These are phyloP conservation scores for Eurypyga helias DNA, from an alignment of 2,113 vertebrate genomes.

Conservation along the genomic window DNA sequence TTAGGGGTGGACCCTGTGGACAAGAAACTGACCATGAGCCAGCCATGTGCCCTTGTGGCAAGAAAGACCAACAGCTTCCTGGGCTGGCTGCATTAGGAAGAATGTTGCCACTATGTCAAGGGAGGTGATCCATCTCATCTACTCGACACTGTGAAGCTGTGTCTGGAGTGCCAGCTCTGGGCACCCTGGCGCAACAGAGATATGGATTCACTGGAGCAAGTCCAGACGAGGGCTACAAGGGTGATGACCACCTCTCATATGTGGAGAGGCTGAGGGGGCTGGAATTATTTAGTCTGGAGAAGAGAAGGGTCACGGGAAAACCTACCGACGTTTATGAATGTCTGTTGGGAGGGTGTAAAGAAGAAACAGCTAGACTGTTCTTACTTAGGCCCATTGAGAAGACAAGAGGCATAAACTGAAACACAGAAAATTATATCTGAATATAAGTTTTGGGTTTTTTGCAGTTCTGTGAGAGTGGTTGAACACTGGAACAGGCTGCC, in stretches of 20 bases:
- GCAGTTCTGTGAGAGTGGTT: background rate
- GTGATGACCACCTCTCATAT: too few species aligned
- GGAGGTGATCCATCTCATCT: background rate
- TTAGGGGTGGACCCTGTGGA: background rate
- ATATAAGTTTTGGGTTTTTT: background rate
- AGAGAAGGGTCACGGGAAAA: background rate
- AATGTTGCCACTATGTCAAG: background rate
- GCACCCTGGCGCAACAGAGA: fast-evolving
- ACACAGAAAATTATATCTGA: background rate
- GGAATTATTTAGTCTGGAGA: background rate
- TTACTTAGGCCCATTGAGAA: background rate
- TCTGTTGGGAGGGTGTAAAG: background rate
- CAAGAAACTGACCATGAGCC: background rate
- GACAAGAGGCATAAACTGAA: background rate
- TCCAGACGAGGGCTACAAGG: too few species aligned
- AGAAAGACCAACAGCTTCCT: background rate
- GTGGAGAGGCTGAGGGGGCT: background rate
- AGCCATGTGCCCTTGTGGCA: too few species aligned
- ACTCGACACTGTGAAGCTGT: background rate
- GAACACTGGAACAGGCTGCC: background rate
- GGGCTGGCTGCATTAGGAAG: background rate
- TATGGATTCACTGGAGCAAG: background rate
- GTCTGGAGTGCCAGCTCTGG: background rate
- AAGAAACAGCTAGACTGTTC: background rate
- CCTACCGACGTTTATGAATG: background rate